These are phyloP conservation scores for Sinotaia quadrata DNA, from an alignment of 2,888 invertebrate genomes.

Conservation along the genomic window DNA sequence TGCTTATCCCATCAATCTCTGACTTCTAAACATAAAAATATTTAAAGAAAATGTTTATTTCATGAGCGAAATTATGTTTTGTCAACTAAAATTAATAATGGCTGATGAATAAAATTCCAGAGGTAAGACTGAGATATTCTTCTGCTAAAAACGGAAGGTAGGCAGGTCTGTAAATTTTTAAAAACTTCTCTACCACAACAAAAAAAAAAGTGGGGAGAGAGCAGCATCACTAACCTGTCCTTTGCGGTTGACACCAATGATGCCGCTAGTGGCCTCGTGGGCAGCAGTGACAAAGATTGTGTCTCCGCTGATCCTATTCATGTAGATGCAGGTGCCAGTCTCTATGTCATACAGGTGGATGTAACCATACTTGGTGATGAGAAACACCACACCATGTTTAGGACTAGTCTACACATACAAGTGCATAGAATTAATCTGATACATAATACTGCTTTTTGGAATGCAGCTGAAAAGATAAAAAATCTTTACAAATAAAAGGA, in stretches of 20 bases:
- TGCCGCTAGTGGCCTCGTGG: conserved; percentile 94
- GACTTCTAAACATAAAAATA: too few species aligned
- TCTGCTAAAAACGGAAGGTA: too few species aligned
- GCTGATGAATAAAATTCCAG: too few species aligned
- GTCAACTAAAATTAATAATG: too few species aligned
- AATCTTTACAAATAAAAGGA: too few species aligned
- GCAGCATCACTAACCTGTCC: conserved; percentile 76
- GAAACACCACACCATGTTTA: conserved; percentile 96
- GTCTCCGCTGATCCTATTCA: conserved; percentile 98
- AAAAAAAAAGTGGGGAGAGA: neutral
- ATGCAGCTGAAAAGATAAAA: too few species aligned
- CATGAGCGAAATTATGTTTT: too few species aligned
- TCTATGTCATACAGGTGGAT: conserved; percentile 99
- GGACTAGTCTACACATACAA: conserved; percentile 84
- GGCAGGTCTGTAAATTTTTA: neutral
- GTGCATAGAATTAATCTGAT: too few species aligned
- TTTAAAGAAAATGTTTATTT: too few species aligned
- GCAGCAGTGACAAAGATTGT: conserved; percentile 99
- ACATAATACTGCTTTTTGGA: too few species aligned
- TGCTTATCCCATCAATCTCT: too few species aligned
- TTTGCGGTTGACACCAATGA: conserved; percentile 87
- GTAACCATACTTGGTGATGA: conserved; percentile 99
- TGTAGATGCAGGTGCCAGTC: conserved; percentile 96
- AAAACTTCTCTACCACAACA: neutral
- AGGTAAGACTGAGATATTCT: too few species aligned